Conservation (phyloP, 2,113 vertebrate genomes). For the Chinchilla lanigera region DNA sequence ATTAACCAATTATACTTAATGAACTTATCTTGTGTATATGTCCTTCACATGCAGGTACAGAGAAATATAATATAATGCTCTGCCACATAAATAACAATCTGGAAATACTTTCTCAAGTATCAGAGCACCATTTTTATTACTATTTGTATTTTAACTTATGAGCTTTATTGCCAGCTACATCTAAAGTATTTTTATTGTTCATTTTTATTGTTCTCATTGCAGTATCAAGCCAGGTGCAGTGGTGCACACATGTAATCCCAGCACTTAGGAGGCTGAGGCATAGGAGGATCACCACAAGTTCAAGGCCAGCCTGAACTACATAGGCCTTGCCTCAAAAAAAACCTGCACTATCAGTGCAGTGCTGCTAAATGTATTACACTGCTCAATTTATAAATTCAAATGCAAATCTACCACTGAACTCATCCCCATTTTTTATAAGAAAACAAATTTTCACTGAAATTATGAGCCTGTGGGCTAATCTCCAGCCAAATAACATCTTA, state of each 20-base stretch:
- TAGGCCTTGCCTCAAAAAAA: neutral
- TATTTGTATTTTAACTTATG: neutral
- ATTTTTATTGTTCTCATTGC: neutral
- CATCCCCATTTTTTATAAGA: neutral
- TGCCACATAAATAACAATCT: conserved; percentile 41
- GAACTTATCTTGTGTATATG: neutral
- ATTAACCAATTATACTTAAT: neutral
- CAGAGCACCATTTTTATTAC: conserved; percentile 3
- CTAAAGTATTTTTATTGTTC: conserved; percentile 1
- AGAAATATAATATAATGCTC: conserved; percentile 16
- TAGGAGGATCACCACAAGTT: neutral
- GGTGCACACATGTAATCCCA: neutral
- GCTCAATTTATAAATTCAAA: neutral
- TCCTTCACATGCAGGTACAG: neutral
- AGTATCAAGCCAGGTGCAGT: neutral
- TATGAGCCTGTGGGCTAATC: neutral
- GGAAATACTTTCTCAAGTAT: conserved; percentile 47
- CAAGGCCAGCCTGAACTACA: neutral
- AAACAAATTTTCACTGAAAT: conserved; percentile 42
- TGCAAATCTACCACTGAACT: neutral
- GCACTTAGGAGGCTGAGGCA: neutral
- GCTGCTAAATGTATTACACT: neutral
- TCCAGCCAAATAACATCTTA: conserved; percentile 5
- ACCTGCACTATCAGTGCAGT: neutral
- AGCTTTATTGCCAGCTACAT: neutral